Evolutionary conservation across 2,888 invertebrate species (phyloP), one percentile per base, ranked within the genome.

Genomic region (Scaptomyza flava): DNA sequence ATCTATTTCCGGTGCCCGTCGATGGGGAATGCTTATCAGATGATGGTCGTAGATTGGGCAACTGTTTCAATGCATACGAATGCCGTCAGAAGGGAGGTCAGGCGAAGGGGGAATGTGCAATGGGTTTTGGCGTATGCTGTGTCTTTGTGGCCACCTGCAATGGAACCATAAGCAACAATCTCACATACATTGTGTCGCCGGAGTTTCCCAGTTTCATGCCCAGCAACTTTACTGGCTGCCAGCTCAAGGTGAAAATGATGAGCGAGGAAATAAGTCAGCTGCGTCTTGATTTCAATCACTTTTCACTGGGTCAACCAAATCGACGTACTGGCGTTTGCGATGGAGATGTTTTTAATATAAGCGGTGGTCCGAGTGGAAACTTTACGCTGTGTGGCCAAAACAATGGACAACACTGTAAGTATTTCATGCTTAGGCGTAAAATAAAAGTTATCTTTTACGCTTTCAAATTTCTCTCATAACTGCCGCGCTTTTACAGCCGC

Each of bases 91-190:
- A 96, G 81, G 95, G 95, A 42, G 94, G 94, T 8, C 91, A 90
- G 27, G 94, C 96, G 0, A 93, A 94, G 38, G 97, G 97, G 0
- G 94, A 95, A 80, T 97, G 97, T 87, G 96, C 96, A 0, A 93
- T 96, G 69, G 96, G 97, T 8, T 96, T 97, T 72, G 97, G 97
- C 1, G 96, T 96, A 9, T 97, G 97, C 89, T 97, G 97, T 91
- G 94, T 96, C 58, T 96, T 96, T 91, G 94, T 95, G 79, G 94
- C 95, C 67, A 94, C 94, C 48, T 97, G 97, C 91, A 95, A 95
- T 31, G 94, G 94, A 43, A 94, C 94, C 68, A 94, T 96, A 41
- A 93, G 93, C 89, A 96, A 96, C 92, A 97, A 97, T 92, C 93
- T 96, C 62, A 97, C 96, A 0, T 96, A 97, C 92, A 95, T 97